Percentiles rank a stretch among this genome's conserved stretches.
Evolutionary conservation across 30 jellyfish, hydroid and myxozoan species (phyloP).

Genomic region (Nemopilema nomurai): DNA sequence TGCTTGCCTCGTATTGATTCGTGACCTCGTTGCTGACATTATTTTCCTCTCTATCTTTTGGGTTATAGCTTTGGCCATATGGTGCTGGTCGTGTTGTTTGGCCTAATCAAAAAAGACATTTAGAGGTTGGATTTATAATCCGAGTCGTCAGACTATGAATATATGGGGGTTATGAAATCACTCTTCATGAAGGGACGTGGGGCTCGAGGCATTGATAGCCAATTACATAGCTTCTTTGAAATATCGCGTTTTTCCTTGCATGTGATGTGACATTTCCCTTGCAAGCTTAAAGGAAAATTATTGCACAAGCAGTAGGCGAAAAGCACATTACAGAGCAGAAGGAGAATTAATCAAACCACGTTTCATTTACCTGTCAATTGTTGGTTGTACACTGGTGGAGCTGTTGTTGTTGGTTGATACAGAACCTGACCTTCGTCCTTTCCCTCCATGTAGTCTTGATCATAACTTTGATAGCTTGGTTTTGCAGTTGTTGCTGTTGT

Average conservation of each 20-base stretch:
- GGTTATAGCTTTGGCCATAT: neutral
- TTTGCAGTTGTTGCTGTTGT: slow-evolving; percentile 2
- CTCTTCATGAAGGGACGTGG: no score
- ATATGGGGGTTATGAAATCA: neutral
- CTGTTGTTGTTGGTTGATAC: slow-evolving; percentile 33
- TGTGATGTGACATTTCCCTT: no score
- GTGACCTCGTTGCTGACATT: neutral
- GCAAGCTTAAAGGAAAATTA: no score
- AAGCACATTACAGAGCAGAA: no score
- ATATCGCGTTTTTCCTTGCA: no score
- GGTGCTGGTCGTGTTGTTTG: slow-evolving; percentile 19
- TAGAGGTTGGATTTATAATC: neutral
- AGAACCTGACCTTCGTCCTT: slow-evolving; percentile 29
- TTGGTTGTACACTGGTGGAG: slow-evolving; percentile 32
- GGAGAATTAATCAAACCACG: no score
- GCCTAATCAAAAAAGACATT: neutral
- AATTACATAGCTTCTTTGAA: no score
- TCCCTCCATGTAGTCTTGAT: slow-evolving; percentile 48
- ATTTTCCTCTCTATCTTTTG: neutral
- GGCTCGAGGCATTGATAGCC: no score
- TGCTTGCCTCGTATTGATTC: slow-evolving; percentile 26
- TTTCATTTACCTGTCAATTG: neutral
- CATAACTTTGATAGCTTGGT: slow-evolving; percentile 15
- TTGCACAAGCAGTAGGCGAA: no score
- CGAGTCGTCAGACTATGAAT: neutral